Conservation (phyloP, 2,888 invertebrate genomes). For the Eubasilissa splendida region DNA sequence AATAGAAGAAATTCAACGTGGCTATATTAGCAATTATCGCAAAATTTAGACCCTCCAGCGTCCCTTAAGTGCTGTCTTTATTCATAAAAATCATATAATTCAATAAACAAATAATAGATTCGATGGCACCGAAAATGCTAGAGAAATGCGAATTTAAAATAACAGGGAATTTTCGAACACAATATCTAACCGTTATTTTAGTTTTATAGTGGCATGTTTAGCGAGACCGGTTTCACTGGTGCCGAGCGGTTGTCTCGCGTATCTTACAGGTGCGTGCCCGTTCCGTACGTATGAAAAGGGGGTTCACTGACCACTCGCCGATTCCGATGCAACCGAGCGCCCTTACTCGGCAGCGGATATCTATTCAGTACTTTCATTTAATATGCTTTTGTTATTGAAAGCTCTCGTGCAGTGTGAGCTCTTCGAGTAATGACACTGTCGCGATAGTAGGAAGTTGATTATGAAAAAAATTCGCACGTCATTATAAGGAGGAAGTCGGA, state of each 20-base stretch:
- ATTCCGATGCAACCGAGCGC: conserved; percentile 4
- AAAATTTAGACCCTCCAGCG: no score
- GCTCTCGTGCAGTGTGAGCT: no score
- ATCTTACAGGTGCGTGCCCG: conserved; percentile 30
- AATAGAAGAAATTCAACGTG: no score
- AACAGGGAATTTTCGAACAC: no score
- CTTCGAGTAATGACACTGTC: no score
- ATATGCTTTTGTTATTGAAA: no score
- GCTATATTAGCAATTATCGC: no score
- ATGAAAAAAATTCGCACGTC: background rate
- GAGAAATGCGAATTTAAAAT: background rate
- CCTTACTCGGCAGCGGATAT: background rate
- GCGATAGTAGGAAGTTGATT: no score
- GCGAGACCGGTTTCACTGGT: conserved; percentile 23
- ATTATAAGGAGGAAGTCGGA: conserved; percentile 6
- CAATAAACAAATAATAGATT: no score
- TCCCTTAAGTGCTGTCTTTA: no score
- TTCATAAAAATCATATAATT: no score
- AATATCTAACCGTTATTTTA: conserved; percentile 6
- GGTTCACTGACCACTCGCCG: conserved; percentile 32
- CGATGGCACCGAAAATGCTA: no score
- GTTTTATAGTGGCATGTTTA: background rate
- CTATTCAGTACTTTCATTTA: background rate
- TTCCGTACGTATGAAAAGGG: conserved; percentile 24
- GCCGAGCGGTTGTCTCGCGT: conserved; percentile 14